These are phyloP conservation scores for Myotis vivesi DNA, from an alignment of 2,797 vertebrate genomes.

Conservation along the genomic window DNA sequence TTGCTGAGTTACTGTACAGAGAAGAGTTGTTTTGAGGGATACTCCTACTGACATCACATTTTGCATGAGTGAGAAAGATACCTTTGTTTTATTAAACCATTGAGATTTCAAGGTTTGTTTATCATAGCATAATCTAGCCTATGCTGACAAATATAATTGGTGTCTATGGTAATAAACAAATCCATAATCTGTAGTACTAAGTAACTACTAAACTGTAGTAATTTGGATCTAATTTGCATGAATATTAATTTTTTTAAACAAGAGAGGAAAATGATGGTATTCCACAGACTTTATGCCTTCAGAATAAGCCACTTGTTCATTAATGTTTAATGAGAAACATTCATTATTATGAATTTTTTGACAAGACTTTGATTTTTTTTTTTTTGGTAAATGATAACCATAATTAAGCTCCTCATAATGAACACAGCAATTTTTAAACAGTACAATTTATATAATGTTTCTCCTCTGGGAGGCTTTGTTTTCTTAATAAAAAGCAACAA, in stretches of 20 bases:
- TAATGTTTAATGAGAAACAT: conserved; percentile 83
- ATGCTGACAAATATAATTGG: conserved; percentile 52
- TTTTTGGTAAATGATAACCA: conserved; percentile 82
- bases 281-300: conserved; percentile 66
- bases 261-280: conserved; percentile 72
- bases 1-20: not conserved
- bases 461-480: conserved; percentile 72
- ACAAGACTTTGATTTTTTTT: conserved; percentile 76
- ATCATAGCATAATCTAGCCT: conserved; percentile 29
- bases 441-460: conserved; percentile 81
- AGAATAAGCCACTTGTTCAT: conserved; percentile 72
- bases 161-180: conserved; percentile 76
- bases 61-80: not conserved
- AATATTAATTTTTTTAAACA: conserved; percentile 81
- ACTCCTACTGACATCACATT: not conserved
- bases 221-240: conserved; percentile 77
- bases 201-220: conserved; percentile 70
- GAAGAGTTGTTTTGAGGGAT: not conserved
- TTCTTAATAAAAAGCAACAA: conserved; percentile 78
- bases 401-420: conserved; percentile 84
- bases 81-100: conserved; percentile 42
- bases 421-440: conserved; percentile 83
- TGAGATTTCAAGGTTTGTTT: conserved; percentile 51
- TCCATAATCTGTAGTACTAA: conserved; percentile 54
- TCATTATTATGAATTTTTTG: conserved; percentile 83